Base-by-base conservation (phyloP, 2,888 invertebrate genomes). In the Ennomos erosarius region DNA sequence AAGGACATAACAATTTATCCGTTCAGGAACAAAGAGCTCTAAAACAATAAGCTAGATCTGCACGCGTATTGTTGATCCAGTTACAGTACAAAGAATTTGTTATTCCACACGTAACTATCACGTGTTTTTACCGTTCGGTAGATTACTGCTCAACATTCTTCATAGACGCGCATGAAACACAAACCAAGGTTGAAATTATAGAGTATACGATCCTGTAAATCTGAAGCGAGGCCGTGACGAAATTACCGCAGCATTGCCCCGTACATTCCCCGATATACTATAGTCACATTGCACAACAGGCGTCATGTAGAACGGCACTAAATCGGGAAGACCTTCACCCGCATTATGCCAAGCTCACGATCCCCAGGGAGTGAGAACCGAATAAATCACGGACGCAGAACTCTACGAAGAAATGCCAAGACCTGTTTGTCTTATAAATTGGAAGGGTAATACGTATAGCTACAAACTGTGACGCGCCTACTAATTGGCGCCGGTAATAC, bases 271-370 rank as follows among this genome's bases (percentile, higher is more conserved):
- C 72, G 70, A 68, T 64, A 74, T 69, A 71, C 72, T 70, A 68
- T 72, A 69, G 65, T 70, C 69, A 76, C 70, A 75, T 90, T 90
- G 81, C 87, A 87, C 84, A 88, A 90, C 71, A 69, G 68, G 76
- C 78, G 77, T 79, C 74, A 85, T 78, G 80, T 86, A 79, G 87
- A 85, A 62, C 89, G 78, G 59, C 68, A 78, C 87, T 91, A 91
- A 85, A 88, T 85, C 84, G 79, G 86, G 86, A 82, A 80, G 90
- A 90, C 91, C 91, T 91, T 91, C 89, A 90, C 91, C 91, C 77
- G 85, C 74, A 85, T 86, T 77, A 75, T 74, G 64, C 73, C 64
- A 67, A 72, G 75, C 73, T 76, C 75, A 74, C 79, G 76, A 64
- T 84, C 86, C 86, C 84, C 81, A 78, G 83, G 82, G 84, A 83